Evolutionary conservation across 2,113 vertebrate species (phyloP).

Genomic region (Seriola aureovittata): DNA sequence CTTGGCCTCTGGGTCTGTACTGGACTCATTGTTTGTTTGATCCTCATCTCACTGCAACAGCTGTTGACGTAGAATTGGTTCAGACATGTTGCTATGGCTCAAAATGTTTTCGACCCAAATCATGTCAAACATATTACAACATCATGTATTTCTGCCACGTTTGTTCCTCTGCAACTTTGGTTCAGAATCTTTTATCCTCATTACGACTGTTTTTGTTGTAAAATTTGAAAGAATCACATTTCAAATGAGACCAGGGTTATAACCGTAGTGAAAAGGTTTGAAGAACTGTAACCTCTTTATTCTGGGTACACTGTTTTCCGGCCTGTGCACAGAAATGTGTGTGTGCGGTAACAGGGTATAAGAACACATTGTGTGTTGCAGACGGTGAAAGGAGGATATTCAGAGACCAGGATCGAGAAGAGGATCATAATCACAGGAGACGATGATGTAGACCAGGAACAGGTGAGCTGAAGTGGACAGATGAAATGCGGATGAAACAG

Average conservation of each 20-base stretch:
- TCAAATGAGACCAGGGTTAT: not conserved
- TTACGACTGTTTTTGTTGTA: not conserved
- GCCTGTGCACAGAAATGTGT: not conserved
- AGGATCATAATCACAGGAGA: conserved; percentile 99
- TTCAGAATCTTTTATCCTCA: not conserved
- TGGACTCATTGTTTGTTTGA: not conserved
- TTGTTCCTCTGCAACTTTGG: not conserved
- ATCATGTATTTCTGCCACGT: not conserved
- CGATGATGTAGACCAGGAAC: conserved; percentile 98
- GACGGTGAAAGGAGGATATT: conserved; percentile 99
- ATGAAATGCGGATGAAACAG: not conserved
- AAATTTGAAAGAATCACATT: not conserved
- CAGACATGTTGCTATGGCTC: not conserved
- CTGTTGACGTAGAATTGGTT: not conserved
- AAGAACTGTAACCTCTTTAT: not conserved
- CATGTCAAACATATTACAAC: no score
- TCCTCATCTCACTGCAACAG: not conserved
- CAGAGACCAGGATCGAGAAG: conserved; percentile 98
- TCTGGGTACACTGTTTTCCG: not conserved
- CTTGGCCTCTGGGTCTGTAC: not conserved
- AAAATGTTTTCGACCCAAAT: not conserved
- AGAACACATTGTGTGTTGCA: conserved; percentile 74
- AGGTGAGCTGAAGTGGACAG: conserved; percentile 83
- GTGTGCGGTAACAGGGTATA: not conserved
- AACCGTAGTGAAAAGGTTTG: not conserved